Base-by-base conservation (phyloP, 35 echinoderm and acorn worm species). In the Holothuria glaberrima region DNA sequence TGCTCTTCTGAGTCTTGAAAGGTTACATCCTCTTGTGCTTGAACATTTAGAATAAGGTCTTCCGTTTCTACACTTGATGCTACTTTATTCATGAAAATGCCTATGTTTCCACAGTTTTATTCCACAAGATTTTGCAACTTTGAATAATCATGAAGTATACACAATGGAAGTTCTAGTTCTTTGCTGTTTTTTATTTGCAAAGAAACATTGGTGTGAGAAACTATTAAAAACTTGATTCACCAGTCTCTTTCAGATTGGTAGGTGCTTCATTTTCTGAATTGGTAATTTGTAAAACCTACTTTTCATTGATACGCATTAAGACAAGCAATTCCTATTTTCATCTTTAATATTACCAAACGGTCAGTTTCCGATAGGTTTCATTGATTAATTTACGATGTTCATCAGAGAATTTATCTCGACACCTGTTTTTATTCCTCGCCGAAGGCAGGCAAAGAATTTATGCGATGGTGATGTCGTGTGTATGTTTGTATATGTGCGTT, bases 1-100 rank as follows among this genome's bases (percentile, higher is more conserved):
- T 68, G 65, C 65, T 24, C 65, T 10, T 26, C 65, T 68, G 65
- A 68, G n/a, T 68, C 65, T 59, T 61, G 16, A 69, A 69, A 69
- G 25, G 25, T 26, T 13, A 25, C 32, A 26, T 21, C 66, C 66
- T 21, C 66, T 12, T 22, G 6, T 19, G 5, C 66, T 69, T 19
- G 6, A 69, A 22, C 66, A 25, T 25, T 25, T 69, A 30, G n/a
- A 61, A 18, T n/a, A 18, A 61, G 58, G 58, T 20, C 14, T 59
- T 59, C 58, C 58, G 12, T 59, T 59, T 59, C 58, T 59, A 13
- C 21, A 59, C 58, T 59, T 59, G 58, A 59, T 59, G 58, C 21
- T 59, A 13, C 58, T 59, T 59, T 12, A 21, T 61, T 61, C 58
- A 18, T 61, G 58, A n/a, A 61, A 61, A 61, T 61, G 16, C 58